Evolutionary conservation across 2,888 invertebrate species (phyloP).

Genomic region (Lepidonotus clava): DNA sequence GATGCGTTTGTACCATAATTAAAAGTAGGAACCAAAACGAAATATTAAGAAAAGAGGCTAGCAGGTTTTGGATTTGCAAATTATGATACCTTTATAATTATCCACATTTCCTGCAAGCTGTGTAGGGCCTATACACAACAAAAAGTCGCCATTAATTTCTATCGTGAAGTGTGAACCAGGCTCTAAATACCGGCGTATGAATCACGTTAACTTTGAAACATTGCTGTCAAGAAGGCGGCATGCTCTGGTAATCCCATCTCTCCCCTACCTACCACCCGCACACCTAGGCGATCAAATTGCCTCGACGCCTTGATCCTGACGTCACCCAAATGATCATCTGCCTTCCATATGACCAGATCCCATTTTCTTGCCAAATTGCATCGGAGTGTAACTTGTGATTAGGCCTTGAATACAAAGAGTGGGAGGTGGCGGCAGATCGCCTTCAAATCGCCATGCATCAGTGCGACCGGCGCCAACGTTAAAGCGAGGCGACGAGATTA

Average conservation of each 20-base stretch:
- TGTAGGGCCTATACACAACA: no score
- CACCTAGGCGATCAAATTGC: not conserved
- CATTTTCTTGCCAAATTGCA: constrained; percentile 19
- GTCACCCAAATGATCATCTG: constrained; percentile 2
- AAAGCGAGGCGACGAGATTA: not conserved
- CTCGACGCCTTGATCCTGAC: not conserved
- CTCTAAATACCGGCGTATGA: not conserved
- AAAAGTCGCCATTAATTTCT: no score
- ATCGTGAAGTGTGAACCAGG: no score
- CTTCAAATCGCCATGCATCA: constrained; percentile 15
- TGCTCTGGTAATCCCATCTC: not conserved
- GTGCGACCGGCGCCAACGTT: not conserved
- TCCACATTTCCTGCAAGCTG: no score
- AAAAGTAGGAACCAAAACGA: no score
- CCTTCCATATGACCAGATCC: not conserved
- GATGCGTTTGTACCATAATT: no score
- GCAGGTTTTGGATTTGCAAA: no score
- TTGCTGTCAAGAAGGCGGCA: not conserved
- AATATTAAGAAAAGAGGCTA: no score
- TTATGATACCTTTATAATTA: no score
- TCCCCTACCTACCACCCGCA: not conserved
- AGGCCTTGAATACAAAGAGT: constrained; percentile 1
- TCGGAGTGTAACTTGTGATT: constrained; percentile 19
- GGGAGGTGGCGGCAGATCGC: not conserved
- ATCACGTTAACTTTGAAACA: constrained; percentile 11